Base-by-base conservation (phyloP, 1,140 invertebrate genomes). In the Oedothorax gibbosus region DNA sequence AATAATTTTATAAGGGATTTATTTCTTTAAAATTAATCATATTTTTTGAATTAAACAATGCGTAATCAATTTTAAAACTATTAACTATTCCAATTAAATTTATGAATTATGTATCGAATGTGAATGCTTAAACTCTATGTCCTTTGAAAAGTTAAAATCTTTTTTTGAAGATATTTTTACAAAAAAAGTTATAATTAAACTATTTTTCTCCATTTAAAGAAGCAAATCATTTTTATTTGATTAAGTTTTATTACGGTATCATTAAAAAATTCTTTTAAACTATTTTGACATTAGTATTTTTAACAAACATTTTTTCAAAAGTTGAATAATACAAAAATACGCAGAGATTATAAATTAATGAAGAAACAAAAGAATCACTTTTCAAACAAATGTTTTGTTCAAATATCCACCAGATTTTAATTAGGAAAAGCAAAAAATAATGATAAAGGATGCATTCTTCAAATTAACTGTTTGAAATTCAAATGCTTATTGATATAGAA, bases 391-490 rank as follows among this genome's bases (percentile, higher is more conserved):
- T 35, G 35, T 35, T 35, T 35, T 35, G 35, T 35, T 71, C 51
- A 15, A 21, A 11, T 20, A 57, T 35, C 21, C 72, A 51, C 60
- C 53, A 75, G 35, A 75, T 21, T 60, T 57, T 56, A 18, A 75
- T 75, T 57, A 75, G 18, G 18, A 62, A 62, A 62, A 60, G 10
- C 18, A 57, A 57, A 14, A 35, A 75, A 14, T 15, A 35, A 75
- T 35, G 18, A 35, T 35, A 57, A 60, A 51, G 68, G 53, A 71
- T 71, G 54, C 54, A 71, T 51, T 71, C 69, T 71, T 71, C 69
- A 71, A 71, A 71, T 71, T 71, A 71, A 71, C 69, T 71, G 50
- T 71, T 71, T 71, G 69, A n/a, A 71, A 51, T 54, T 71, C 69
- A 64, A 77, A 77, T 64, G 54, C 57, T 65, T 77, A 50, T 77